Conservation (phyloP, 2,113 vertebrate genomes). For the Channa argus region DNA sequence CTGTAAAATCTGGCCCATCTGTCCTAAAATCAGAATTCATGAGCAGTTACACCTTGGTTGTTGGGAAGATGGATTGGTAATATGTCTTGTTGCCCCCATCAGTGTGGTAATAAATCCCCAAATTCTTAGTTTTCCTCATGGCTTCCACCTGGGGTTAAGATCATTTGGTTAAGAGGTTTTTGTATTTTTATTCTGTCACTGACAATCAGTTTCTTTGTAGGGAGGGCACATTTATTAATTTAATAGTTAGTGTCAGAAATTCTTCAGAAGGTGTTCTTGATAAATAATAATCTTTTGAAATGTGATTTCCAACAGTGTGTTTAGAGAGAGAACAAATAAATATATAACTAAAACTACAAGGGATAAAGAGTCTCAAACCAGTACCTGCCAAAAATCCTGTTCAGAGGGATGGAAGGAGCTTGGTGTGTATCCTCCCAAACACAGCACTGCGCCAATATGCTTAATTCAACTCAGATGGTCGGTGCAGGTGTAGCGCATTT, state of each 20-base stretch:
- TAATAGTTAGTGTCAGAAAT: conserved; percentile 28
- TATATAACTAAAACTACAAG: neutral
- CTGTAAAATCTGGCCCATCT: conserved; percentile 40
- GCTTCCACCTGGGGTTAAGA: conserved; percentile 16
- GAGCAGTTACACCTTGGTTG: conserved; percentile 35
- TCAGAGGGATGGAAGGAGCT: conserved; percentile 6
- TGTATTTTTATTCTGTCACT: conserved; percentile 39
- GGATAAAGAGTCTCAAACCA: conserved; percentile 18
- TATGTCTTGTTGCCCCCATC: conserved; percentile 26
- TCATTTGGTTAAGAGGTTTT: neutral
- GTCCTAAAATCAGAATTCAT: conserved; percentile 43
- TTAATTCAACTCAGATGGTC: conserved; percentile 51
- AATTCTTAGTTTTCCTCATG: conserved; percentile 2
- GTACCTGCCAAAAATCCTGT: conserved; percentile 15
- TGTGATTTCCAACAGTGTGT: conserved; percentile 31
- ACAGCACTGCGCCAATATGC: conserved; percentile 26
- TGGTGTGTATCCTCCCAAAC: conserved; percentile 33
- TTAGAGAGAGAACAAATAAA: neutral
- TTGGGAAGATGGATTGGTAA: conserved; percentile 29
- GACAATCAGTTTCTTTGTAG: conserved; percentile 68
- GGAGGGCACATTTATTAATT: conserved; percentile 32
- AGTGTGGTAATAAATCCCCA: neutral
- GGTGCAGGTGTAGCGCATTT: conserved; percentile 56
- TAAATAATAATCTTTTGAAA: conserved; percentile 28
- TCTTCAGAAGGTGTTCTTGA: conserved; percentile 17